Percentiles rank a stretch among this genome's conserved stretches.
These are phyloP conservation scores for Palloptera scutellata DNA, from an alignment of 2,888 invertebrate genomes.

Conservation along the genomic window DNA sequence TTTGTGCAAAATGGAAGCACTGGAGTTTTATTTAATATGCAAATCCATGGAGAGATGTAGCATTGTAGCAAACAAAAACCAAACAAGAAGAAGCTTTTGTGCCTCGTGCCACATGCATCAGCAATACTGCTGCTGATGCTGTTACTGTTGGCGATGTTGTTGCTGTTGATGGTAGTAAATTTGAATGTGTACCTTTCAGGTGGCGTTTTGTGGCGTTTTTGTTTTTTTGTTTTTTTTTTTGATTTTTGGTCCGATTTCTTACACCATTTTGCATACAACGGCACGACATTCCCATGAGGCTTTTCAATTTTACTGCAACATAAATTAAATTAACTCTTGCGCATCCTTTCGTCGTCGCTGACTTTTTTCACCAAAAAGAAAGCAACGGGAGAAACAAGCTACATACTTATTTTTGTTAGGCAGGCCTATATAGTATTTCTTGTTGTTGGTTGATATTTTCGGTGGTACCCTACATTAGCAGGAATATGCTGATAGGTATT, in stretches of 20 bases:
- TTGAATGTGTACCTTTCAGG: conserved; percentile 18
- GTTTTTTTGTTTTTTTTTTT: conserved; percentile 14
- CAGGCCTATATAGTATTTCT: too few relatives aligned
- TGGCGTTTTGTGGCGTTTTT: conserved; percentile 19
- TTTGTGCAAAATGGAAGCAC: too few relatives aligned
- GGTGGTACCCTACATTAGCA: too few relatives aligned
- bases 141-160: background rate
- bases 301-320: conserved; percentile 49
- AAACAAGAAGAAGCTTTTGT: too few relatives aligned
- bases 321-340: conserved; percentile 47
- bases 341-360: conserved; percentile 12
- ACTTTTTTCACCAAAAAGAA: background rate
- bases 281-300: conserved; percentile 42
- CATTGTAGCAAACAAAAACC: too few relatives aligned
- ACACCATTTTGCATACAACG: conserved; percentile 28
- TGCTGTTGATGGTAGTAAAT: background rate
- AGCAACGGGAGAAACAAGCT: background rate
- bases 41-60: too few relatives aligned
- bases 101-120: too few relatives aligned
- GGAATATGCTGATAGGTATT: too few relatives aligned
- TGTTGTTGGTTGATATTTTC: too few relatives aligned
- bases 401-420: background rate
- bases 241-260: conserved; percentile 30
- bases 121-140: background rate
- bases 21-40: too few relatives aligned